phyloP scores from a whole-genome alignment of 2,113 vertebrate genomes.

The Nesogale talazaci region DNA sequence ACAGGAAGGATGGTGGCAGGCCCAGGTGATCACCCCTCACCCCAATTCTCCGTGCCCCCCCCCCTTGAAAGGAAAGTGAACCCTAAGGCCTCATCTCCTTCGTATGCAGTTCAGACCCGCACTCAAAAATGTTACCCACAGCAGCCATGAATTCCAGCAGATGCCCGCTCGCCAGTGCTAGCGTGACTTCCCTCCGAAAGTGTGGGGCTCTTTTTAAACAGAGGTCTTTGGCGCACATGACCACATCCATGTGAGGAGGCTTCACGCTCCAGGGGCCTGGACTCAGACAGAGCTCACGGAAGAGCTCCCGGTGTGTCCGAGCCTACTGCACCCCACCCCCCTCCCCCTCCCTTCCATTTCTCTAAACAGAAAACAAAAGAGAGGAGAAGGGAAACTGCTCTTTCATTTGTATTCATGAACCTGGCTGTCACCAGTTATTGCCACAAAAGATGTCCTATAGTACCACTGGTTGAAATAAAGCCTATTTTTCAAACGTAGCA shows the following conservation, averaged over 20 bases:
- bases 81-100: conserved; percentile 65
- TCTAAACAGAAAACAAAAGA: conserved; percentile 47
- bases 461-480: conserved; percentile 90
- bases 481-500: conserved; percentile 88
- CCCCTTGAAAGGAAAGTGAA: conserved; percentile 54
- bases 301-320: conserved; percentile 66
- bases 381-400: conserved; percentile 70
- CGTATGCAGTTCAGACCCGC: conserved; percentile 62
- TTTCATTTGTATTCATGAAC: conserved; percentile 82
- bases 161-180: conserved; percentile 78
- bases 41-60: conserved; percentile 30
- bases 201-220: conserved; percentile 72
- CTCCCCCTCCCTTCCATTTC: conserved; percentile 63
- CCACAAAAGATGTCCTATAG: conserved; percentile 84
- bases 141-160: conserved; percentile 77
- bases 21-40: background rate
- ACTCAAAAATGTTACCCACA: conserved; percentile 76
- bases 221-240: conserved; percentile 67
- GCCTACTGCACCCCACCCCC: conserved; percentile 28
- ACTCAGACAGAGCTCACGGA: conserved; percentile 52
- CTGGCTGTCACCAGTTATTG: conserved; percentile 86
- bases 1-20: conserved; percentile 60
- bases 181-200: conserved; percentile 80
- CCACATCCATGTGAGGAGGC: conserved; percentile 67
- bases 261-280: conserved; percentile 51